Percentiles rank a stretch among this genome's conserved stretches.
Conservation (phyloP, 2,113 vertebrate genomes). For the Cyanoderma ruficeps region DNA sequence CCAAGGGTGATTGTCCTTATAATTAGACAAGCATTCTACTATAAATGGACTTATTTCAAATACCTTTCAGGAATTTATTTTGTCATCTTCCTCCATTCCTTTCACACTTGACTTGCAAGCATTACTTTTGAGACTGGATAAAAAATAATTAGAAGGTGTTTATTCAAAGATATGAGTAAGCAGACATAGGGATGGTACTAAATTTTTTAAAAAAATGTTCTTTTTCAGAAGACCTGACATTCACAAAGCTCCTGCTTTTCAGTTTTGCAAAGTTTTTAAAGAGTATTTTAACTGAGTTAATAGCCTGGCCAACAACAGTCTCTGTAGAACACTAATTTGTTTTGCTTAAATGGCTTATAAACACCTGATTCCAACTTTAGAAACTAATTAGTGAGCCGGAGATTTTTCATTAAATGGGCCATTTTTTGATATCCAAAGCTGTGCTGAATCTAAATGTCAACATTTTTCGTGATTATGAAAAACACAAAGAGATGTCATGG, state of each 20-base stretch:
- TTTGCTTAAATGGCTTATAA: constrained; percentile 49
- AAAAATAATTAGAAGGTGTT: not conserved
- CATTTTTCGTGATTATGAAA: constrained; percentile 46
- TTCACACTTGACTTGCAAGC: not conserved
- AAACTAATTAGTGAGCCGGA: constrained; percentile 47
- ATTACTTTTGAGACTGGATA: not conserved
- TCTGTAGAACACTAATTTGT: constrained; percentile 33
- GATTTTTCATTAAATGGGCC: not conserved
- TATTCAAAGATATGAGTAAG: not conserved
- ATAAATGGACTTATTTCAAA: not conserved
- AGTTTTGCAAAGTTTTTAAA: not conserved
- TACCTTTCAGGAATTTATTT: not conserved
- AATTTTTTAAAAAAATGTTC: not conserved
- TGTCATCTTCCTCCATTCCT: not conserved
- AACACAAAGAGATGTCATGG: constrained; percentile 35
- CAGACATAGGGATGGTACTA: not conserved
- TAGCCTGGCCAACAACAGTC: not conserved
- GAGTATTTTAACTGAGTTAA: not conserved
- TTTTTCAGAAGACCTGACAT: not conserved
- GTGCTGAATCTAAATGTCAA: constrained; percentile 38
- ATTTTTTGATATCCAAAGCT: not conserved
- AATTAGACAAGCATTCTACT: not conserved
- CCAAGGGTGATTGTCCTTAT: not conserved
- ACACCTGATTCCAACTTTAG: constrained; percentile 25
- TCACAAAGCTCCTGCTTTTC: not conserved